Percentiles rank a stretch among this genome's conserved stretches.
phyloP scores from a whole-genome alignment of 2,888 invertebrate species.

The Pomacea canaliculata region DNA sequence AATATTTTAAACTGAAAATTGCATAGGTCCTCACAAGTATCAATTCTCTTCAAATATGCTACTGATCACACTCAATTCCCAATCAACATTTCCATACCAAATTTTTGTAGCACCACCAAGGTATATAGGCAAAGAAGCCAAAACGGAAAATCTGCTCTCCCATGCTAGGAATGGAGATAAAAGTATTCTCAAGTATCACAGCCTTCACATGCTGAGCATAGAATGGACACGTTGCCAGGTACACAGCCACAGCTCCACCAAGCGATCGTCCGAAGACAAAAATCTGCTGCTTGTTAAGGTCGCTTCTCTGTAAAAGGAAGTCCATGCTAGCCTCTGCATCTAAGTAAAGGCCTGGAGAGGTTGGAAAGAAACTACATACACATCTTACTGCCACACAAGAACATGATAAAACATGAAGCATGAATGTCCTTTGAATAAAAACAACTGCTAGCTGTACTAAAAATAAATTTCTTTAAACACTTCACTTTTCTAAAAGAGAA shows the following conservation, averaged over 20 bases:
- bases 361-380: background rate
- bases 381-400: background rate
- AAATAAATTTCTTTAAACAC: too few species aligned
- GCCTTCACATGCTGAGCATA: constrained; percentile 87
- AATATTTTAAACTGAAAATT: too few species aligned
- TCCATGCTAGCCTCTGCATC: constrained; percentile 91
- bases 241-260: constrained; percentile 94
- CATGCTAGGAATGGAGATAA: constrained; percentile 94
- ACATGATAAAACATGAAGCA: background rate
- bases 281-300: constrained; percentile 87
- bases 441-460: too few species aligned
- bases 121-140: constrained; percentile 80
- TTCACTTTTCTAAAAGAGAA: too few species aligned
- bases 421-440: too few species aligned
- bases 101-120: constrained; percentile 89
- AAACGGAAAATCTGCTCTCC: constrained; percentile 85
- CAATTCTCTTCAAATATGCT: too few species aligned
- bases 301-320: constrained; percentile 83
- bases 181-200: constrained; percentile 92
- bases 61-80: too few species aligned
- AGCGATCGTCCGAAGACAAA: constrained; percentile 88
- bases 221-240: constrained; percentile 82
- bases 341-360: constrained; percentile 77
- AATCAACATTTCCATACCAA: constrained; percentile 75
- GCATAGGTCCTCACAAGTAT: too few species aligned